Percentiles rank a stretch among this genome's conserved stretches.
Conservation (phyloP, 2,888 invertebrate genomes). For the Mantis religiosa region DNA sequence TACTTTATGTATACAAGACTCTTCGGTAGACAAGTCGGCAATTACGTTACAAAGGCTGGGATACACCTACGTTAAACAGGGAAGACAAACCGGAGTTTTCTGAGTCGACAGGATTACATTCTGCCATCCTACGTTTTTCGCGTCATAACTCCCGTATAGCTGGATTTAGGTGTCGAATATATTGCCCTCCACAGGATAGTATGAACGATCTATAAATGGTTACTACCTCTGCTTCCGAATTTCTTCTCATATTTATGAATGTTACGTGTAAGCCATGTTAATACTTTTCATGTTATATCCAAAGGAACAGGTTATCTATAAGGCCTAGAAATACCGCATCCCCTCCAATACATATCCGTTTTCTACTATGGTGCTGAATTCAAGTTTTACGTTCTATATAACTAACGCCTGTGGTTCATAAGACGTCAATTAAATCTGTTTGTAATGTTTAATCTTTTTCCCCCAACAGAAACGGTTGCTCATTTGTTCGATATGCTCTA, state of each 20-base stretch:
- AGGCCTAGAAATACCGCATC: not conserved
- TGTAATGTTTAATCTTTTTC: too few species aligned
- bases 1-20: too few species aligned
- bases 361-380: not conserved
- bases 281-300: not conserved
- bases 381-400: too few species aligned
- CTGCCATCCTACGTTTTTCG: not conserved
- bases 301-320: not conserved
- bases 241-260: not conserved
- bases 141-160: not conserved
- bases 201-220: not conserved
- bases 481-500: too few species aligned
- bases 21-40: too few species aligned
- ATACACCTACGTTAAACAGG: too few species aligned
- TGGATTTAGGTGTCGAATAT: not conserved
- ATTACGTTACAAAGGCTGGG: too few species aligned
- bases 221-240: not conserved
- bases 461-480: too few species aligned
- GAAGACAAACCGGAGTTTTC: too few species aligned
- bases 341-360: not conserved
- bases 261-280: not conserved
- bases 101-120: too few species aligned
- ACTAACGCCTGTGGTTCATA: too few species aligned
- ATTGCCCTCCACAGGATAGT: not conserved
- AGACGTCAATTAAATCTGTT: too few species aligned